Conservation (phyloP, 2,797 vertebrate genomes). For the Catamblyrhynchus diadema region DNA sequence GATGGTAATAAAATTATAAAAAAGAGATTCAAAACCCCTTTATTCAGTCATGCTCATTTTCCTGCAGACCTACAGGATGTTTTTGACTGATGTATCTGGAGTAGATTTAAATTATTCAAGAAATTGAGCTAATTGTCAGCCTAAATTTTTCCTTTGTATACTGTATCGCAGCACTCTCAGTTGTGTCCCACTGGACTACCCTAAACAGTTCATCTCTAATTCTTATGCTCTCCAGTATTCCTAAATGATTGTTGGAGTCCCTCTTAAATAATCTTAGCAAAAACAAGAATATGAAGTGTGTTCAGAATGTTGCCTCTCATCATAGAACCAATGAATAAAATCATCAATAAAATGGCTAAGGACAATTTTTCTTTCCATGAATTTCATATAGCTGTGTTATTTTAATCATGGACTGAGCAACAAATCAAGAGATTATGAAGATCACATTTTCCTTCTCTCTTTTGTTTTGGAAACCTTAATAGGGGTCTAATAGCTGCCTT, state of each 20-base stretch:
- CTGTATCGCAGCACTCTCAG: neutral
- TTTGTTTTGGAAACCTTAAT: neutral
- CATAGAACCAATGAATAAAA: neutral
- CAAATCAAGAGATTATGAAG: neutral
- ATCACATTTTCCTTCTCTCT: neutral
- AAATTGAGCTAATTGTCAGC: neutral
- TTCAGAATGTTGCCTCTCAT: neutral
- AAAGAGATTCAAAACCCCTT: neutral
- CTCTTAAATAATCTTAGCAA: neutral
- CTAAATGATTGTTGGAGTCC: neutral
- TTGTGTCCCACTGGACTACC: neutral
- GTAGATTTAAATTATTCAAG: conserved; percentile 10
- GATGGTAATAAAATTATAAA: neutral
- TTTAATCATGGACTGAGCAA: neutral
- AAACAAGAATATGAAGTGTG: neutral
- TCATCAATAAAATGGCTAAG: neutral
- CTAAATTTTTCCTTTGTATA: neutral
- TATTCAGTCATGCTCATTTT: neutral
- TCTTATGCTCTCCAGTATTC: neutral
- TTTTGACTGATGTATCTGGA: neutral
- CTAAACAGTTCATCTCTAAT: neutral
- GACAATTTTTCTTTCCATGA: neutral
- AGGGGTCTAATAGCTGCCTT: neutral
- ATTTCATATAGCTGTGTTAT: neutral
- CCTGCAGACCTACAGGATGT: neutral